Evolutionary conservation across 2,888 invertebrate genomes (phyloP), one percentile per base, ranked within the genome.

Genomic region (Drosophila meridionalis): DNA sequence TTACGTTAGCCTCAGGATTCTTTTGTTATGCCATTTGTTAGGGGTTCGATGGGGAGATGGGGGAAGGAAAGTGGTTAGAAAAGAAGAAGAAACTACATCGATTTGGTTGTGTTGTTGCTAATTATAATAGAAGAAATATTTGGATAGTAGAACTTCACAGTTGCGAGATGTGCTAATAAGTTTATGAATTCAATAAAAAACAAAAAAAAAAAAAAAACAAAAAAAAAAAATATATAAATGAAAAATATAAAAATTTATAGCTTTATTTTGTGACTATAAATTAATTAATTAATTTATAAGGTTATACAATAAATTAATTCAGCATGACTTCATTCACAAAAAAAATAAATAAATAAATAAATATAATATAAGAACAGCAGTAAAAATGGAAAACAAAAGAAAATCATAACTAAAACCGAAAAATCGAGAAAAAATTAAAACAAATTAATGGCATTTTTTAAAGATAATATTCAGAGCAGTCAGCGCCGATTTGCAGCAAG

Each of bases 91-190:
- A 86, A 83, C 81, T 84, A 90, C 91, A 92, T 92, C 91, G 92
- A 92, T 90, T 92, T 91, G 92, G 92, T 92, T 92, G 92, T 92
- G 91, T 92, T 91, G 90, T 91, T 90, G 83, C 83, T 73, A 86
- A 79, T 77, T 77, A 66, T 80, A 80, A 67, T 80, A 80, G 68
- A 76, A 58, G 47, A 82, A 73, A 67, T 60, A 52, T 69, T 80
- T 26, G 36, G 42, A 20, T 20, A 36, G 48, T 36, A 36, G 42
- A 53, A 52, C 58, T 36, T 50, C 36, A 52, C 34, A 57, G 50
- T 64, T 68, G 60, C 57, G 45, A 76, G 57, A 70, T 65, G 69
- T 76, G 70, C 63, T 71, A 69, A 66, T 65, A 43, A 72, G 45
- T 72, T 73, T 70, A 45, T 71, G 40, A 73, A 82, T 78, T 89